Evolutionary conservation across 30 jellyfish, hydroid and myxozoan species (phyloP), one percentile per base, ranked within the genome.

Genomic region (Hydra vulgaris): DNA sequence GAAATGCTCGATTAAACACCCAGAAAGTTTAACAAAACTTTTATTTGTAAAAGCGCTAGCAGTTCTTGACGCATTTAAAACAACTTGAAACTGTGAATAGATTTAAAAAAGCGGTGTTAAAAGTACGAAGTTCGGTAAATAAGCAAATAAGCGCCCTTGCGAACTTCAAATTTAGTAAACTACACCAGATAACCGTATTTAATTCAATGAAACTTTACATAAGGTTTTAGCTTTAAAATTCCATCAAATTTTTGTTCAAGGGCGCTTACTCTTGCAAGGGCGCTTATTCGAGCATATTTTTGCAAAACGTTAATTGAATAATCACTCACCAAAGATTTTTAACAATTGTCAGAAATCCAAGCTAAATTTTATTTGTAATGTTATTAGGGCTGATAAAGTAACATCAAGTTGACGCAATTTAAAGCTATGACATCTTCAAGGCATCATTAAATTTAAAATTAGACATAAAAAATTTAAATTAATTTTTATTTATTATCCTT

Each of bases 251-350:
- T 68, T 15, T 16, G 75, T 68, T 68, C 75, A 68, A 68, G 75
- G 75, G 75, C 75, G 75, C 75, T 68, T 68, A 68, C 15, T 68
- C 75, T 7, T 3, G 75, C 75, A 68, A 68, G 75, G 75, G 75
- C 75, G 75, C 75, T 68, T 68, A 68, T 23, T 68, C 75, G 75
- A 68, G 75, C 75, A 68, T 68, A 7, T 68, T 68, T 68, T 68
- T 40, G 61, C 61, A 40, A 12, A 40, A 40, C 12, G 61, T 40
- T 40, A 40, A 68, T n/a, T 68, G 12, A 68, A 68, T 20, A n/a
- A 23, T 68, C 75, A 68, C 75, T 68, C 75, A 68, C 75, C 75
- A 23, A 68, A 68, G 25, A 12, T 40, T 12, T 40, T 40, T 12
- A 5, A 12, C 5, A 40, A 5, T 40, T 12, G 8, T 40, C 61